Conservation (phyloP, 2,888 invertebrate genomes). For the Drosophila vallismaia region DNA sequence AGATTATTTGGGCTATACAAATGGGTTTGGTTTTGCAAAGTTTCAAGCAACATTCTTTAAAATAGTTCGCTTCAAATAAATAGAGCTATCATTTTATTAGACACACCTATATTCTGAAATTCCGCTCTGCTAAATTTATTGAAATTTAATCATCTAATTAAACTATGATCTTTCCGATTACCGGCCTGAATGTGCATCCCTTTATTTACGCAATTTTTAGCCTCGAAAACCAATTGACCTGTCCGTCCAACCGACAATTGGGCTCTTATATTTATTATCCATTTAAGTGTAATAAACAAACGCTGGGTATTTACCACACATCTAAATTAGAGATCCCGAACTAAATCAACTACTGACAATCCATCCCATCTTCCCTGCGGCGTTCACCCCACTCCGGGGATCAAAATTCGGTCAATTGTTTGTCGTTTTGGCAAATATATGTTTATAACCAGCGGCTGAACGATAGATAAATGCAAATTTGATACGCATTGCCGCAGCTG, state of each 20-base stretch:
- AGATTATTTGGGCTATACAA: conserved; percentile 29
- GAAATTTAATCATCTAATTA: not conserved
- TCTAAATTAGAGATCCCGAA: conserved; percentile 60
- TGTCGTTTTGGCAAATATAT: conserved; percentile 47
- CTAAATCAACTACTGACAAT: conserved; percentile 40
- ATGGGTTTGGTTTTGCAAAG: conserved; percentile 5
- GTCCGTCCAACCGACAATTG: conserved; percentile 25
- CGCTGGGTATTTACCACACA: conserved; percentile 57
- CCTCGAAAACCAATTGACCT: conserved; percentile 9
- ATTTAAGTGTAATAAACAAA: conserved; percentile 63
- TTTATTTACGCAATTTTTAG: conserved; percentile 8
- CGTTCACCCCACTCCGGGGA: conserved; percentile 22
- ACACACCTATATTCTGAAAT: not conserved
- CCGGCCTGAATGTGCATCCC: conserved; percentile 3
- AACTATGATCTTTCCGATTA: not conserved
- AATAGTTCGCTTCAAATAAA: not conserved
- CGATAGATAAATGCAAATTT: conserved; percentile 57
- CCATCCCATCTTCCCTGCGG: conserved; percentile 9
- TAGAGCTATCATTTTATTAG: not conserved
- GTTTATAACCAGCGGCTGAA: conserved; percentile 22
- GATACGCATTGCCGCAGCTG: conserved; percentile 57
- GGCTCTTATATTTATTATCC: conserved; percentile 44
- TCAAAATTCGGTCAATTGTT: conserved; percentile 59
- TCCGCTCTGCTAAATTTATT: not conserved
- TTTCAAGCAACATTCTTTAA: too few relatives aligned